Percentiles rank a stretch among this genome's conserved stretches.
These are phyloP conservation scores for Calliopum simillimum DNA, from an alignment of 2,888 invertebrate genomes.

Conservation along the genomic window DNA sequence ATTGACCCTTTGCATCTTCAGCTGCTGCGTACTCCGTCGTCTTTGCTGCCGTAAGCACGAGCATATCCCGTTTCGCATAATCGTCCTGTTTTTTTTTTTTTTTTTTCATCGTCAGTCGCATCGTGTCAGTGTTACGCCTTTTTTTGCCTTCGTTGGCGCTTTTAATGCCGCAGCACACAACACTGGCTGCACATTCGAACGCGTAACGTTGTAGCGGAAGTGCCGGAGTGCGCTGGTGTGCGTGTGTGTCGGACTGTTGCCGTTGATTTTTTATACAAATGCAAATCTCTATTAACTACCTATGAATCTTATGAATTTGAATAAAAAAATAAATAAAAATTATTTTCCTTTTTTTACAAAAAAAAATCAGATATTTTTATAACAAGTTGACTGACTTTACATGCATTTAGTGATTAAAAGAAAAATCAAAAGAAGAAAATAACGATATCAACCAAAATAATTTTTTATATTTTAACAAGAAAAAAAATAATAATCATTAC, in stretches of 20 bases:
- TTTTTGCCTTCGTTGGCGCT: neutral
- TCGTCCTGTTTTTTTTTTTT: neutral
- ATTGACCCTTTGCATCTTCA: neutral
- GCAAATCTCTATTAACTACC: neutral
- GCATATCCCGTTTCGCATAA: neutral
- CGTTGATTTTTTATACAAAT: neutral
- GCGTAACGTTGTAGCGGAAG: conserved; percentile 32
- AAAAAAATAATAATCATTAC: neutral
- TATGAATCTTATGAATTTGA: conserved; percentile 1
- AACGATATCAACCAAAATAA: neutral
- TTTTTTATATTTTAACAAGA: conserved; percentile 10
- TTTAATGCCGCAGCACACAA: conserved; percentile 24
- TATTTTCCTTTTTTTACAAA: neutral
- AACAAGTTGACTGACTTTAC: neutral
- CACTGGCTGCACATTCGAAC: conserved; percentile 34
- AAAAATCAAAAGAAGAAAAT: conserved; percentile 1
- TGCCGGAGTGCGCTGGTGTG: conserved; percentile 26
- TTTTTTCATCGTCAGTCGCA: neutral
- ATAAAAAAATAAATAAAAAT: neutral
- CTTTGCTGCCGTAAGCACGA: conserved; percentile 7
- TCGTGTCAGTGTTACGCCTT: conserved; percentile 11
- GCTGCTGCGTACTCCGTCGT: conserved; percentile 4
- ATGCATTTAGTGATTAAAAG: neutral
- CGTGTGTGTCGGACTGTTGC: conserved; percentile 26
- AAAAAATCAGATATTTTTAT: neutral